Evolutionary conservation across 2,888 invertebrate species (phyloP).

Genomic region (Cynaeus angustus): DNA sequence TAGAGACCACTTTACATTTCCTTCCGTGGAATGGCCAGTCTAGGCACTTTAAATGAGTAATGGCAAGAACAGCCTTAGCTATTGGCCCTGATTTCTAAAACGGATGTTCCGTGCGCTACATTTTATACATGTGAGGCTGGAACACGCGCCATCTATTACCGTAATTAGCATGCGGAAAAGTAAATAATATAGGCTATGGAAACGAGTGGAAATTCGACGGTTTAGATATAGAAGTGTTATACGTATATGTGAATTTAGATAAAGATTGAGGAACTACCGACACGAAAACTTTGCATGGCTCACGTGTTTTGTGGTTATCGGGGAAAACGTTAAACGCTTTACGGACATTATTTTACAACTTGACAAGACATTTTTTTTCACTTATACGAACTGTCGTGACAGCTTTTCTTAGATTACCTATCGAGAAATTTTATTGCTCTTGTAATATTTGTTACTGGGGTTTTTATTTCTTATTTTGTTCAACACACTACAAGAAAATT

Average conservation of each 20-base stretch:
- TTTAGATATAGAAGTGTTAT: conserved; percentile 50
- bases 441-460: too few species aligned
- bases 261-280: conserved; percentile 27
- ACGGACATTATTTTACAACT: conserved; percentile 38
- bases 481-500: too few species aligned
- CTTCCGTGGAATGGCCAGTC: conserved; percentile 63
- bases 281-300: conserved; percentile 33
- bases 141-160: conserved; percentile 50
- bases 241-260: conserved; percentile 45
- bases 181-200: conserved; percentile 47
- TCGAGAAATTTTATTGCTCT: neutral
- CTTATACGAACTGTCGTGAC: neutral
- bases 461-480: too few species aligned
- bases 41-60: conserved; percentile 66
- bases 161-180: conserved; percentile 54
- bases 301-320: conserved; percentile 9
- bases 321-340: conserved; percentile 28
- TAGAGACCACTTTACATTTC: conserved; percentile 71
- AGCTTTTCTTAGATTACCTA: too few species aligned
- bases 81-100: conserved; percentile 69
- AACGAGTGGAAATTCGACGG: conserved; percentile 49
- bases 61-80: conserved; percentile 58
- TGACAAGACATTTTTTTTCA: conserved; percentile 33
- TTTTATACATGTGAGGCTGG: conserved; percentile 43
- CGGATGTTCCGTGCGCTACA: conserved; percentile 67